Percentiles rank a stretch among this genome's conserved stretches.
Evolutionary conservation across 2,888 invertebrate genomes (phyloP).

Genomic region (Philereme transversata): DNA sequence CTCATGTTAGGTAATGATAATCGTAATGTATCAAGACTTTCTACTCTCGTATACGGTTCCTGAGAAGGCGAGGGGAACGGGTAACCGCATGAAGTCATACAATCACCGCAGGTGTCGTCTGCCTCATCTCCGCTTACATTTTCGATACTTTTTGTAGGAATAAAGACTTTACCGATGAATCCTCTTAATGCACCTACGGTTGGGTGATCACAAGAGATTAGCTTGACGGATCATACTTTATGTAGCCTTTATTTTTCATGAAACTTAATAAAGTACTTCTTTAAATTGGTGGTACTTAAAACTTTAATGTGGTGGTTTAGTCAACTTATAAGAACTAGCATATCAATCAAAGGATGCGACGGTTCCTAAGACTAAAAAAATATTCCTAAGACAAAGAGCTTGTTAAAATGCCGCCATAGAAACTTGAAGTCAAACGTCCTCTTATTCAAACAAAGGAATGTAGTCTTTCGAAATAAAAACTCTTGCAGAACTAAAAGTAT

Average conservation of each 20-base stretch:
- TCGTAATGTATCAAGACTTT: conserved; percentile 13
- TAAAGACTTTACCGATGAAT: conserved; percentile 2
- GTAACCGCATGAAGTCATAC: conserved; percentile 79
- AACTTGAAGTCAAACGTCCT: conserved; percentile 55
- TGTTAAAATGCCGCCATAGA: conserved; percentile 75
- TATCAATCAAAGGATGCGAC: conserved; percentile 40
- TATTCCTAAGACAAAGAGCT: conserved; percentile 67
- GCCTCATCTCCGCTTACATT: conserved; percentile 59
- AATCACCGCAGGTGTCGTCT: conserved; percentile 75
- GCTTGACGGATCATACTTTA: no score
- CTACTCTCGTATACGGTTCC: neutral
- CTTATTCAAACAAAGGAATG: conserved; percentile 54
- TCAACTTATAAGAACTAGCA: conserved; percentile 3
- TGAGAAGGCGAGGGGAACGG: conserved; percentile 6
- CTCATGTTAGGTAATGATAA: no score
- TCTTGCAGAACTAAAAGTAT: conserved; percentile 34
- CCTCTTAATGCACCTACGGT: neutral
- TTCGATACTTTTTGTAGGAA: conserved; percentile 13
- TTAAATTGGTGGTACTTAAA: no score
- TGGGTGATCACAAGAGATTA: neutral
- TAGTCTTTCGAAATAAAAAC: conserved; percentile 22
- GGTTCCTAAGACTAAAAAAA: conserved; percentile 34
- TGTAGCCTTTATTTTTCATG: no score
- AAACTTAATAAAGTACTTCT: no score
- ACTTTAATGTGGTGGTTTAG: no score